Conservation (phyloP, 1,140 invertebrate species). For the Drosophila erecta region DNA sequence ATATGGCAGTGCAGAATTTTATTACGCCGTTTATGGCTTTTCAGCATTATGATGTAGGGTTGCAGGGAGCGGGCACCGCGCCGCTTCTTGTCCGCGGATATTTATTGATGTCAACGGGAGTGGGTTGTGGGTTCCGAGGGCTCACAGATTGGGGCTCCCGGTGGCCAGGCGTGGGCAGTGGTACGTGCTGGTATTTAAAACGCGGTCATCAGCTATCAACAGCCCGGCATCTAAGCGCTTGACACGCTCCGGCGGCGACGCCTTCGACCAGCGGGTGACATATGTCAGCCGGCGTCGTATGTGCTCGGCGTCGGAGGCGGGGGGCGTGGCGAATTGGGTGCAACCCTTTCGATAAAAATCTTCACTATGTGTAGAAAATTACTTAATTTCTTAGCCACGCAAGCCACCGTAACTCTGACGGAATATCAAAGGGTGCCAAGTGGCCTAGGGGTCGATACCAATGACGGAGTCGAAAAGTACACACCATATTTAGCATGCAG, state of each 20-base stretch:
- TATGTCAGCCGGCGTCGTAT: slow-evolving; percentile 50
- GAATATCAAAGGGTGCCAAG: slow-evolving; percentile 26
- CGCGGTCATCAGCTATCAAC: slow-evolving; percentile 72
- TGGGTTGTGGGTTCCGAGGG: background rate
- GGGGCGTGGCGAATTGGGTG: slow-evolving; percentile 25
- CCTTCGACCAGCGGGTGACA: slow-evolving; percentile 59
- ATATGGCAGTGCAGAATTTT: slow-evolving; percentile 82
- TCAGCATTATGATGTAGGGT: slow-evolving; percentile 70
- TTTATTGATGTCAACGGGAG: slow-evolving; percentile 78
- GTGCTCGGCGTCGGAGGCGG: background rate
- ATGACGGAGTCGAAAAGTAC: slow-evolving; percentile 8
- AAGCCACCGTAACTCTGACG: background rate
- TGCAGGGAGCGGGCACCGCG: background rate
- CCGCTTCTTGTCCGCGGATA: slow-evolving; percentile 66
- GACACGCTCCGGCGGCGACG: slow-evolving; percentile 68
- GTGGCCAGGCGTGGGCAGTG: slow-evolving; percentile 21
- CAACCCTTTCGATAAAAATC: slow-evolving; percentile 77
- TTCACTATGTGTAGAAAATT: slow-evolving; percentile 70
- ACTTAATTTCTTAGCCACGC: slow-evolving; percentile 67
- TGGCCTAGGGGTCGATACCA: slow-evolving; percentile 6
- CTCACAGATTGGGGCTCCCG: background rate
- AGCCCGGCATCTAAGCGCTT: slow-evolving; percentile 70
- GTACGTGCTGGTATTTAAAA: slow-evolving; percentile 79
- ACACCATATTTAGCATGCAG: background rate
- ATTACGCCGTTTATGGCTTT: slow-evolving; percentile 82